These are phyloP conservation scores for Desmodus rotundus DNA, from an alignment of 2,113 vertebrate genomes.

Conservation along the genomic window DNA sequence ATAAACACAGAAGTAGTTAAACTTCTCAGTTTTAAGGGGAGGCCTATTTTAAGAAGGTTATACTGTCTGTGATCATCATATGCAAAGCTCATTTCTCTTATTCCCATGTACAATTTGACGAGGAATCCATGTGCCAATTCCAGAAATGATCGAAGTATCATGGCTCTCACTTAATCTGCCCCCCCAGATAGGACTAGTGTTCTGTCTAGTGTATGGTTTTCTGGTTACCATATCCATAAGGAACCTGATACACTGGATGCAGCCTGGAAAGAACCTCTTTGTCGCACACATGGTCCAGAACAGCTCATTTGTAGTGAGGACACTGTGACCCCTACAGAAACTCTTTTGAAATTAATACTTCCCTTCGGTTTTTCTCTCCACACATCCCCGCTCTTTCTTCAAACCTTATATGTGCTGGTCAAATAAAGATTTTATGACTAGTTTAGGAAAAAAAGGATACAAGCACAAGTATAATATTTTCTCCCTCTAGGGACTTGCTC, in stretches of 20 bases:
- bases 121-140: neutral
- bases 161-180: neutral
- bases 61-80: neutral
- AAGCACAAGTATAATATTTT: neutral
- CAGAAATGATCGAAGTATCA: conserved; percentile 25
- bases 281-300: neutral
- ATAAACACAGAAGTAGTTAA: neutral
- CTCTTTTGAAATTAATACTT: neutral
- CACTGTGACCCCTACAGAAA: neutral
- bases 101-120: neutral
- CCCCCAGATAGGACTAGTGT: neutral
- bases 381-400: neutral
- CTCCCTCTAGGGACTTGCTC: neutral
- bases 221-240: neutral
- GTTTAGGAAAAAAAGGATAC: neutral
- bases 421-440: conserved; percentile 6
- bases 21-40: neutral
- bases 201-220: neutral
- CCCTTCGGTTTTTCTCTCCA: neutral
- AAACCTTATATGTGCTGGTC: neutral
- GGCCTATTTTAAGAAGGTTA: neutral
- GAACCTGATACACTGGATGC: neutral
- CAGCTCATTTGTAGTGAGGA: conserved; percentile 12
- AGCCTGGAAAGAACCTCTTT: neutral
- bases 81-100: neutral